Percentiles rank a stretch among this genome's conserved stretches.
phyloP scores from a whole-genome alignment of 2,797 vertebrate genomes.

The Lates japonicus region DNA sequence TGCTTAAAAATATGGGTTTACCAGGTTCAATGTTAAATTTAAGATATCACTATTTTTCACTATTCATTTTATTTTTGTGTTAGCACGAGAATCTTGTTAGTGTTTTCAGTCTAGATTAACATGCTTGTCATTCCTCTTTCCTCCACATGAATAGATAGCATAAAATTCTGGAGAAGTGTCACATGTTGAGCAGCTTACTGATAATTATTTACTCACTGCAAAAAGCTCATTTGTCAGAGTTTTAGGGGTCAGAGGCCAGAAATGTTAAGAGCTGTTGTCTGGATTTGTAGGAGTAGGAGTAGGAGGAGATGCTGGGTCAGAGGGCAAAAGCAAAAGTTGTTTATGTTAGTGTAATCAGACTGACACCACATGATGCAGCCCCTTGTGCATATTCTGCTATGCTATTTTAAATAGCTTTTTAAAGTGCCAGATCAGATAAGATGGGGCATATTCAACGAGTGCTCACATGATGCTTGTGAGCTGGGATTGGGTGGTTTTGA shows the following conservation, averaged over 20 bases:
- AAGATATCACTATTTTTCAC: too few relatives aligned
- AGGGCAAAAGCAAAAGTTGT: constrained; percentile 6
- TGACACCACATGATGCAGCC: constrained; percentile 3
- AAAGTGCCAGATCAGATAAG: constrained; percentile 35
- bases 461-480: constrained; percentile 24
- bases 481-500: neutral
- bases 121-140: too few relatives aligned
- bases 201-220: neutral
- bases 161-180: neutral
- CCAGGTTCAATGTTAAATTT: too few relatives aligned
- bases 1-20: neutral
- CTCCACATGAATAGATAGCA: too few relatives aligned
- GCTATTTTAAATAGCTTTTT: constrained; percentile 19
- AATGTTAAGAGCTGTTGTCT: constrained; percentile 15
- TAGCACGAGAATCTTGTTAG: too few relatives aligned
- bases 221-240: neutral
- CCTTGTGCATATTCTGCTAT: neutral
- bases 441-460: neutral
- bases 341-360: constrained; percentile 17
- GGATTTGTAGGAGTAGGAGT: neutral
- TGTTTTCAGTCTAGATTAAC: too few relatives aligned
- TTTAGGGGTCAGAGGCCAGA: constrained; percentile 1
- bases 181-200: too few relatives aligned
- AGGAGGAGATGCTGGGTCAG: constrained; percentile 1
- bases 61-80: too few relatives aligned